Evolutionary conservation across 2,113 vertebrate genomes (phyloP).

Genomic region (Pluvialis apricaria): DNA sequence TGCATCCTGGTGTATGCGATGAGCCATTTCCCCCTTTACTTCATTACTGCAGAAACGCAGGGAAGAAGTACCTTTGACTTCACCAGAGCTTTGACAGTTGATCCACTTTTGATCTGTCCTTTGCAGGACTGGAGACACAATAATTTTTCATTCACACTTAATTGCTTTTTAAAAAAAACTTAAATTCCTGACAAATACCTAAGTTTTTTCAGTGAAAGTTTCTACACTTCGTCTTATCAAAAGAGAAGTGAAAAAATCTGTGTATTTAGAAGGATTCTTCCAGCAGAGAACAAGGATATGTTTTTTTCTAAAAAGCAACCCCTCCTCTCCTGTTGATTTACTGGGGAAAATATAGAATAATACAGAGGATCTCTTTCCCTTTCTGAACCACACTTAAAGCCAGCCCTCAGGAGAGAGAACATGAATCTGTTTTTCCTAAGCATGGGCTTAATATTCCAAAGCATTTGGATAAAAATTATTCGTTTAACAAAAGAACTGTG

Average conservation of each 20-base stretch:
- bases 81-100: neutral
- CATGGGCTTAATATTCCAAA: slow-evolving; percentile 48
- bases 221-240: neutral
- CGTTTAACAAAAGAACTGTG: neutral
- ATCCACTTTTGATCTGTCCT: neutral
- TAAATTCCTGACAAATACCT: neutral
- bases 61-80: neutral
- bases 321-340: neutral
- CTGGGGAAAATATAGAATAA: neutral
- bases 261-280: neutral
- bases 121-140: neutral
- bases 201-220: neutral
- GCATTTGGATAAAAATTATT: slow-evolving; percentile 29
- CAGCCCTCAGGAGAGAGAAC: slow-evolving; percentile 35
- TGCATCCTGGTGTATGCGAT: fast-evolving
- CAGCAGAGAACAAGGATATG: neutral
- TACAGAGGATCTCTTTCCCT: neutral
- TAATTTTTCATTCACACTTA: neutral
- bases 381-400: neutral
- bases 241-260: neutral
- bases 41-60: neutral
- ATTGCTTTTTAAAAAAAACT: neutral
- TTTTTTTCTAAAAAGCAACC: neutral
- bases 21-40: neutral
- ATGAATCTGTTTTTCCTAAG: slow-evolving; percentile 11